Evolutionary conservation across 2,888 invertebrate genomes (phyloP), one percentile per base, ranked within the genome.

Genomic region (Trachelus tabidus): DNA sequence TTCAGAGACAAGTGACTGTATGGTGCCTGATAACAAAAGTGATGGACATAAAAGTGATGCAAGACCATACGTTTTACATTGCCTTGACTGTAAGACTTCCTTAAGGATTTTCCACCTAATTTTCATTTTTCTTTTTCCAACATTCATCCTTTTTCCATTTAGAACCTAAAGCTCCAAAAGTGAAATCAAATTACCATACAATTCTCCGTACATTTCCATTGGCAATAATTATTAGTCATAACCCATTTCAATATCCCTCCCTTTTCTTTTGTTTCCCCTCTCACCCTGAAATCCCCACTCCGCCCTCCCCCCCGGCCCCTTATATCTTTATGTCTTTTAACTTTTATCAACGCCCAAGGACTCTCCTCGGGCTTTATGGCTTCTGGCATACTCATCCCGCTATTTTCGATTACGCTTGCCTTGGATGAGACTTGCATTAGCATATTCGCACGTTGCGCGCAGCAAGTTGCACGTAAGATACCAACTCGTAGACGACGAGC

Each of bases 221-320:
- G 77, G 76, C 81, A 79, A 77, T 80, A 82, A 86, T 82, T 82
- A 82, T 86, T 85, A 83, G 85, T 86, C 85, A 84, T 80, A 79
- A 6, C 23, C 56, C 79, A 76, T 79, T 80, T 77, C 77, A 80
- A 78, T 79, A 77, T 81, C 77, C 77, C 74, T 81, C 75, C 81
- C 79, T 79, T 81, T 76, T 81, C 81, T 80, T 81, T 79, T 81
- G 68, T 78, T 9, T 73, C 75, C 76, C 78, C 71, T 77, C 69
- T 77, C 69, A 68, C 68, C 76, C 69, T 71, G 75, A 33, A 37
- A 12, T 76, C 74, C 12, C 33, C 76, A 34, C 69, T 23, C 23
- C 68, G 3, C 79, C 77, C 80, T 1, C 12, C 15, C 33, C 3
- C 33, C 31, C 31, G 1, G 4, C 12, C 12, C 31, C 15, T 11